Conservation (phyloP, 2,888 invertebrate genomes). For the Lithophane leautieri region DNA sequence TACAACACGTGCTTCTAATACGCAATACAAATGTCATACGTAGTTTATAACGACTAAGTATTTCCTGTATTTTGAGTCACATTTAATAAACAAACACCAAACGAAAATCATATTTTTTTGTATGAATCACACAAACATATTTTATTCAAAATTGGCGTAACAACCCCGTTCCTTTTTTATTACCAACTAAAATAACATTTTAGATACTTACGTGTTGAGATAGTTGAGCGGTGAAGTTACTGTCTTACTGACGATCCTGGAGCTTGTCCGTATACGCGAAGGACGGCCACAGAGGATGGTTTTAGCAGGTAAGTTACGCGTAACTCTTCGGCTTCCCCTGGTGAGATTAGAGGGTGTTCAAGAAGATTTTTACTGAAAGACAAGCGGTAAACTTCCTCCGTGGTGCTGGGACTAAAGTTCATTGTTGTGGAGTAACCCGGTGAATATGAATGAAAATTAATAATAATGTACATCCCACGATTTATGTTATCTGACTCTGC, state of each 20-base stretch:
- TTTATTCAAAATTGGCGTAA: background rate
- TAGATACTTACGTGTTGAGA: background rate
- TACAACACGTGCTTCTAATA: slow-evolving; percentile 62
- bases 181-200: background rate
- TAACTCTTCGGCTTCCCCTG: background rate
- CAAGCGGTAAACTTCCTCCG: background rate
- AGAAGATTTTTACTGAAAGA: background rate
- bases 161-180: background rate
- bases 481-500: too few relatives aligned
- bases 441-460: too few relatives aligned
- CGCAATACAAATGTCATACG: slow-evolving; percentile 55
- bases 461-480: too few relatives aligned
- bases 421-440: background rate
- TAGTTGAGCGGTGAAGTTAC: background rate
- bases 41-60: slow-evolving; percentile 29
- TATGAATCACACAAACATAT: background rate
- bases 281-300: background rate
- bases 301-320: background rate
- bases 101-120: background rate
- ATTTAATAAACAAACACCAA: slow-evolving; percentile 13
- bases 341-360: background rate
- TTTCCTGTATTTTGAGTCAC: background rate
- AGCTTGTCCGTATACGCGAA: background rate
- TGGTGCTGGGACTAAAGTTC: too few relatives aligned
- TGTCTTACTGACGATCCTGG: background rate